Evolutionary conservation across 1,140 invertebrate species (phyloP), one percentile per base, ranked within the genome.

Genomic region (Amphibalanus amphitrite): DNA sequence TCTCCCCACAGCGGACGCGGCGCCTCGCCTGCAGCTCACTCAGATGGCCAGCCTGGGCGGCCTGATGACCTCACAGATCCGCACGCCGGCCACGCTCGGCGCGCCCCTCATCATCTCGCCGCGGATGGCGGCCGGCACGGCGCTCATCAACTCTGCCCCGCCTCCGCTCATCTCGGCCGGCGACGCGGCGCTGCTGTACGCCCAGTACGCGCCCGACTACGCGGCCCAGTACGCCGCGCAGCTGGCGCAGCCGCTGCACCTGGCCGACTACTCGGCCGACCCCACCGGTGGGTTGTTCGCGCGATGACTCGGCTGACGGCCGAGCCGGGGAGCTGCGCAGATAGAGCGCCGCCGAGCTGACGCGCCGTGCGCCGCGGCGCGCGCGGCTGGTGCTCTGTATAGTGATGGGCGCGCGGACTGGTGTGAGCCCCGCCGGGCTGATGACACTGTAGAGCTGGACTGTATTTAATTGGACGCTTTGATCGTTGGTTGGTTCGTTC

Each of bases 221-320:
- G 65, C 65, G 17, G 65, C 65, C 23, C 26, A 28, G 26, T 67
- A 28, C 65, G 65, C 65, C 65, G 65, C 65, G 6, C 65, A 67
- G 65, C 65, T 67, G 65, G 65, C 65, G 65, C 65, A 67, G n/a
- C 65, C 28, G n/a, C 65, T 67, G 3, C 26, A 28, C n/a, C 26
- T 28, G 17, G 17, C 15, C n/a, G 65, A 67, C 65, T 67, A 28
- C 65, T 4, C 65, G n/a, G 17, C 65, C 26, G 65, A 67, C 23
- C 65, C 65, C n/a, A 67, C 65, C 28, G 65, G 65, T 67, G 65
- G 65, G 65, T 67, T 67, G 65, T 67, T 67, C 28, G 65, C 65
- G 20, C 15, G 65, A 25, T 67, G 65, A 67, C n/a, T 67, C 0
- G 28, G 10, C 65, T 28, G 65, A 28, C 6, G 4, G 8, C 15